A percentile compares a stretch with the other conserved stretches of the same genome.
These are phyloP conservation scores for Drosophila melanosoma DNA, from an alignment of 2,888 invertebrate species.

Conservation along the genomic window DNA sequence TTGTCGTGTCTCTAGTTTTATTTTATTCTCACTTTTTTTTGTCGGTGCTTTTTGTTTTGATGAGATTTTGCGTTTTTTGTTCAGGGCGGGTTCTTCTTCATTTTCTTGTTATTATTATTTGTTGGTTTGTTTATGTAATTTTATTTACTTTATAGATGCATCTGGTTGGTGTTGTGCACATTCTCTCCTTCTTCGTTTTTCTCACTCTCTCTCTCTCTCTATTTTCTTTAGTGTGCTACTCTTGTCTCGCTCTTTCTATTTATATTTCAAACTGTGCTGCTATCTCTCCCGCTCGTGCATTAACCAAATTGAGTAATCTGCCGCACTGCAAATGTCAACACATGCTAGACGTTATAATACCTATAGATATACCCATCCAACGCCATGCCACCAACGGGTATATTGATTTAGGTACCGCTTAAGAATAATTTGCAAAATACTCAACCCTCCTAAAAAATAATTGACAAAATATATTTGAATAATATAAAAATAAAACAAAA, in stretches of 20 bases:
- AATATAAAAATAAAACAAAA: not conserved
- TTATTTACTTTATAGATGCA: constrained; percentile 42
- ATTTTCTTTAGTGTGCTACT: not conserved
- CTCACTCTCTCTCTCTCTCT: not conserved
- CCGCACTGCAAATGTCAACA: constrained; percentile 56
- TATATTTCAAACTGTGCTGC: constrained; percentile 20
- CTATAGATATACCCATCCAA: constrained; percentile 6
- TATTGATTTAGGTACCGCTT: not conserved
- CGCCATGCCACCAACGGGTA: not conserved
- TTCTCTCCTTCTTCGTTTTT: constrained; percentile 6
- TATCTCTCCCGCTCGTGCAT: constrained; percentile 28
- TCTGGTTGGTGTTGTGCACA: constrained; percentile 42
- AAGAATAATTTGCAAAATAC: not conserved
- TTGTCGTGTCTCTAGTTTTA: not conserved
- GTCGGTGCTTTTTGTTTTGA: constrained; percentile 13
- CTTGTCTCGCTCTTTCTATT: constrained; percentile 17
- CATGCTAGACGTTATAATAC: constrained; percentile 34
- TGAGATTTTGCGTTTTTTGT: constrained; percentile 24
- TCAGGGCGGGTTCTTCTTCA: not conserved
- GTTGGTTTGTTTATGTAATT: constrained; percentile 55
- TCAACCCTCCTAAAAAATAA: not conserved
- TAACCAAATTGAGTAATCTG: constrained; percentile 44
- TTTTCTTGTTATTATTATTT: constrained; percentile 21
- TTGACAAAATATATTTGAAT: not conserved
- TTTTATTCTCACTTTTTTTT: not conserved